phyloP scores from a whole-genome alignment of 2,113 vertebrate genomes.

The Campylorhamphus procurvoides region DNA sequence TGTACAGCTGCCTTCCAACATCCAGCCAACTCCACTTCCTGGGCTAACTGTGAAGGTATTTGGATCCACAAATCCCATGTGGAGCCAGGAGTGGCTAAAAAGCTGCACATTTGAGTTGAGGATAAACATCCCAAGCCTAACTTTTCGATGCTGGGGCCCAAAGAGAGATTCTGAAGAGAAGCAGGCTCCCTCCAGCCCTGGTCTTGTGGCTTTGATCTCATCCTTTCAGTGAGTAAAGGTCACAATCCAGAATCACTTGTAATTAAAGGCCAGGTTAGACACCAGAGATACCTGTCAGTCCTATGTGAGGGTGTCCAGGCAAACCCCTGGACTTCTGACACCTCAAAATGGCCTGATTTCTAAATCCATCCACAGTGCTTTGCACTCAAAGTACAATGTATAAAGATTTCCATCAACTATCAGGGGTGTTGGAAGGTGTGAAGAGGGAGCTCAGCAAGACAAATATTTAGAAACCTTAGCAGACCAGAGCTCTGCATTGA shows the following conservation, averaged over 20 bases:
- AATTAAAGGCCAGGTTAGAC: background rate
- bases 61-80: background rate
- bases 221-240: background rate
- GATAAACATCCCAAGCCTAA: background rate
- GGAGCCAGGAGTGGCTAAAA: background rate
- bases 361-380: background rate
- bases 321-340: background rate
- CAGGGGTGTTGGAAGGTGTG: background rate
- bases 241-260: background rate
- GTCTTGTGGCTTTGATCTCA: background rate
- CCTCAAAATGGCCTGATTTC: background rate
- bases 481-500: background rate
- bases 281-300: background rate
- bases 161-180: background rate
- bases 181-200: background rate
- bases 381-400: background rate
- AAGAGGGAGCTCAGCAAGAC: background rate
- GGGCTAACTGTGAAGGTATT: background rate
- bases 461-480: background rate
- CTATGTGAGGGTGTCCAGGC: background rate
- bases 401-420: background rate
- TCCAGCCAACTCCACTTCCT: background rate
- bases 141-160: background rate
- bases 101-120: background rate
- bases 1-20: background rate